Evolutionary conservation across 1,140 invertebrate genomes (phyloP).

Genomic region (Propsilocerus akamusi): DNA sequence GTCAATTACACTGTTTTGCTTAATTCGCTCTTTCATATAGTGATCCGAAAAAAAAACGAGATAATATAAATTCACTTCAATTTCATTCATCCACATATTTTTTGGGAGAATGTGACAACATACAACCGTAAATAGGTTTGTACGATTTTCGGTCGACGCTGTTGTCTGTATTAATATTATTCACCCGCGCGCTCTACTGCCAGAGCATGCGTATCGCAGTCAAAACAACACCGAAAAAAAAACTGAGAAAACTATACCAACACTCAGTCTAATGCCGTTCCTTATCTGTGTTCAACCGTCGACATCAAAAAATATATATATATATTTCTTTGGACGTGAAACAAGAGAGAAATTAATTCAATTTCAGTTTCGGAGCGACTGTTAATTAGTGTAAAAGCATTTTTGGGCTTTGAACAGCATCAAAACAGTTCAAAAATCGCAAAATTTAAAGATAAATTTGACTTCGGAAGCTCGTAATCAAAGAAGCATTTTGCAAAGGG

Average conservation of each 20-base stretch:
- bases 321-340: neutral
- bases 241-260: too few species aligned
- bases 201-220: neutral
- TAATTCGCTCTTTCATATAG: neutral
- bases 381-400: neutral
- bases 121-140: neutral
- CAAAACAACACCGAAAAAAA: neutral
- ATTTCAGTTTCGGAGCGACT: neutral
- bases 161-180: neutral
- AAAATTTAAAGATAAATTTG: neutral
- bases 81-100: too few species aligned
- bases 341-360: neutral
- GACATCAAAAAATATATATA: neutral
- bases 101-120: neutral
- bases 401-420: neutral
- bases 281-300: neutral
- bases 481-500: neutral
- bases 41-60: neutral
- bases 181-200: too few species aligned
- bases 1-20: neutral
- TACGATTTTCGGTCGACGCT: neutral
- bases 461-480: neutral
- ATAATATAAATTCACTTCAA: neutral
- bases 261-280: too few species aligned
- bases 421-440: neutral